These are phyloP conservation scores for Hypsopygia costalis DNA, from an alignment of 2,888 invertebrate species.

Conservation along the genomic window DNA sequence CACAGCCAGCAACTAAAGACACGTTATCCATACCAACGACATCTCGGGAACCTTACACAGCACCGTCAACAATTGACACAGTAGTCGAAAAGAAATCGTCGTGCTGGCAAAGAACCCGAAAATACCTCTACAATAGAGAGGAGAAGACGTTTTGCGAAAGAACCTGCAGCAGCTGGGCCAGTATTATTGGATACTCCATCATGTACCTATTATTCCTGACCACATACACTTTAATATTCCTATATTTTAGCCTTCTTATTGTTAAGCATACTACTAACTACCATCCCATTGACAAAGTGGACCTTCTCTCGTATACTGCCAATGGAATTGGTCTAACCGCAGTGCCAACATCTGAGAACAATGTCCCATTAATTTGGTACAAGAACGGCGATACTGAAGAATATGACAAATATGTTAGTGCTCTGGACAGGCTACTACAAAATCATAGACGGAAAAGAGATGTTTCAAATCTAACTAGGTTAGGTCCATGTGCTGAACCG, in stretches of 20 bases:
- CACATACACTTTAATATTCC: slow-evolving; percentile 47
- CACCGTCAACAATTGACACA: too few species aligned
- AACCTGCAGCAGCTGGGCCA: slow-evolving; percentile 48
- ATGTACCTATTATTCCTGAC: slow-evolving; percentile 53
- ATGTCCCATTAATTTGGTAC: slow-evolving; percentile 55
- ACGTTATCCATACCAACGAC: too few species aligned
- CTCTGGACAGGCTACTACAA: slow-evolving; percentile 43
- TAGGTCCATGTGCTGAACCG: slow-evolving; percentile 54
- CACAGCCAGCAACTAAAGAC: too few species aligned
- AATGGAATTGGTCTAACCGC: slow-evolving; percentile 55
- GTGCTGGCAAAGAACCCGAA: slow-evolving; percentile 23
- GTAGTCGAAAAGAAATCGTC: slow-evolving; percentile 2
- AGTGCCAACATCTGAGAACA: slow-evolving; percentile 44
- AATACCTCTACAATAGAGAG: slow-evolving; percentile 41
- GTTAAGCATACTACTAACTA: slow-evolving; percentile 34
- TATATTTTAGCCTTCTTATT: slow-evolving; percentile 40
- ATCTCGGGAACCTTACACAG: too few species aligned
- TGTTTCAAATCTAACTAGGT: slow-evolving; percentile 14
- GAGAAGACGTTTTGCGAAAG: slow-evolving; percentile 41
- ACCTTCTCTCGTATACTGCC: slow-evolving; percentile 37
- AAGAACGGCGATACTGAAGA: slow-evolving; percentile 34
- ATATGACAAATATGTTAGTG: slow-evolving; percentile 49
- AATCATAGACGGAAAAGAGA: slow-evolving; percentile 36
- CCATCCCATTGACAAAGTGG: slow-evolving; percentile 24
- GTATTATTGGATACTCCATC: slow-evolving; percentile 42